phyloP scores from a whole-genome alignment of 2,113 vertebrate species.

The Gymnocephalus cernua region DNA sequence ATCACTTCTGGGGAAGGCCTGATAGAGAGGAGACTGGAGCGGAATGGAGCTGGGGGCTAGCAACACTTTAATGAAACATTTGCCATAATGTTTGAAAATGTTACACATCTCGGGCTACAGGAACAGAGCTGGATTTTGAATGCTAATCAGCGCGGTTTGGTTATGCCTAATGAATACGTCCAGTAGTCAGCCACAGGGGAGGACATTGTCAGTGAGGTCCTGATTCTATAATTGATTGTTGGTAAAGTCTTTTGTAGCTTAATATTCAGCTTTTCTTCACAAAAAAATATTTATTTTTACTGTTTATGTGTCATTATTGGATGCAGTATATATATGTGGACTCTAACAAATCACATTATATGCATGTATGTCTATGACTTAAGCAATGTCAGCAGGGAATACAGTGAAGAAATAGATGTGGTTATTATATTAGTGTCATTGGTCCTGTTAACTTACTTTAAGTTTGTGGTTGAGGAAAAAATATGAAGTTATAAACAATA shows the following conservation, averaged over 20 bases:
- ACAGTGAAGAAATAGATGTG: too few species aligned
- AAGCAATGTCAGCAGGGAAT: too few species aligned
- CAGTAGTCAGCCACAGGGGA: constrained; percentile 36
- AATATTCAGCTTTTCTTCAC: not conserved
- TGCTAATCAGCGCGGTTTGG: constrained; percentile 64
- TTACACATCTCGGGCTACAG: constrained; percentile 72
- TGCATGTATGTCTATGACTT: not conserved
- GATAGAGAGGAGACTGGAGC: constrained; percentile 85
- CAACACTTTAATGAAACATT: constrained; percentile 84
- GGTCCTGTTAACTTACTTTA: too few species aligned
- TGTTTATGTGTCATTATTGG: not conserved
- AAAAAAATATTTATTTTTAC: not conserved
- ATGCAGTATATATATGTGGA: not conserved
- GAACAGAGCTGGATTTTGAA: constrained; percentile 58
- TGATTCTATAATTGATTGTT: constrained; percentile 1
- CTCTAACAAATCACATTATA: not conserved
- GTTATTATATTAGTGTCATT: too few species aligned
- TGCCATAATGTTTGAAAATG: constrained; percentile 80
- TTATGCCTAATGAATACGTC: constrained; percentile 57
- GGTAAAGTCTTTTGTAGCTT: not conserved
- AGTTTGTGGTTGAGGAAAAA: too few species aligned
- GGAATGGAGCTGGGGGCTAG: constrained; percentile 82
- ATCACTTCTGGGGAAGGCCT: constrained; percentile 92
- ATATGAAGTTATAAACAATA: too few species aligned
- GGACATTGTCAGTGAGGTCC: constrained; percentile 12